Evolutionary conservation across 2,113 vertebrate genomes (phyloP).

Genomic region (Castor canadensis): DNA sequence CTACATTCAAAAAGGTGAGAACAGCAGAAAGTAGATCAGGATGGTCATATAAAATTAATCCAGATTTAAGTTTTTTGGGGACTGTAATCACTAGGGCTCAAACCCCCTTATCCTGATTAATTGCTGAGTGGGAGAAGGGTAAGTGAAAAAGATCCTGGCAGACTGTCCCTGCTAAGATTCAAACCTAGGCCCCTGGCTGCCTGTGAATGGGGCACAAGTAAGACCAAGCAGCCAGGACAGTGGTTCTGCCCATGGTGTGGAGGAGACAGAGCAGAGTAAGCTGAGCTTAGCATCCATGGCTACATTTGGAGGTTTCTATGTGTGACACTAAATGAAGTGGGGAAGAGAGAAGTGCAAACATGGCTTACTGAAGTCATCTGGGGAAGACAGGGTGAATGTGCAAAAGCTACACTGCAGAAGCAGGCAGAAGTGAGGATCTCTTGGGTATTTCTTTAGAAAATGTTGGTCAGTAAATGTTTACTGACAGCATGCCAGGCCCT

Average conservation of each 20-base stretch:
- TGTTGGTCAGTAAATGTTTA: not conserved
- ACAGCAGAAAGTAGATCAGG: constrained; percentile 59
- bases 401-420: constrained; percentile 30
- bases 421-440: constrained; percentile 18
- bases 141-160: not conserved
- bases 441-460: not conserved
- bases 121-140: not conserved
- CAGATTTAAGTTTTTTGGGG: constrained; percentile 31
- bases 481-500: not conserved
- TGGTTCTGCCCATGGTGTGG: not conserved
- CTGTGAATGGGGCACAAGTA: not conserved
- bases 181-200: constrained; percentile 36
- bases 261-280: not conserved
- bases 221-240: not conserved
- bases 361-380: constrained; percentile 63
- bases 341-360: constrained; percentile 28
- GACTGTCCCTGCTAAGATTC: constrained; percentile 31
- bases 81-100: not conserved
- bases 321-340: not conserved
- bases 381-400: constrained; percentile 75
- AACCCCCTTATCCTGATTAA: constrained; percentile 28
- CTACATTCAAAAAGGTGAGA: constrained; percentile 72
- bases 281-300: not conserved
- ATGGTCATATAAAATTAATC: constrained; percentile 34
- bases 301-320: not conserved